These are phyloP conservation scores for Monoplex corrugatus DNA, from an alignment of 2,888 invertebrate species.

Conservation along the genomic window DNA sequence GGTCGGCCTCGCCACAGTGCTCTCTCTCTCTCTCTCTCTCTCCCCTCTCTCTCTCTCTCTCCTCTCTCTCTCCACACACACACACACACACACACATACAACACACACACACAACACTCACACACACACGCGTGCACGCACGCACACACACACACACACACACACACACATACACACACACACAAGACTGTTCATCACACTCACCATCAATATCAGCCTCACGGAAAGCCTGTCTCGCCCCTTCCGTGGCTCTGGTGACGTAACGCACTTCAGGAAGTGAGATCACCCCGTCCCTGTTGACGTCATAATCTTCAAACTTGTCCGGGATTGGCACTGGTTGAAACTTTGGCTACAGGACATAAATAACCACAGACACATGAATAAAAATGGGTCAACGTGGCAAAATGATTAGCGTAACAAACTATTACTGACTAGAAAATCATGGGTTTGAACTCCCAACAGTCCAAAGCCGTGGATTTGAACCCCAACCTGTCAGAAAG, in stretches of 20 bases:
- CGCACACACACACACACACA: no score
- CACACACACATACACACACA: background rate
- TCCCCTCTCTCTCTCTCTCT: no score
- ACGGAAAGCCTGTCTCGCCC: constrained; percentile 31
- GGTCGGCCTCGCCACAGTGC: no score
- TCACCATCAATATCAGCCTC: constrained; percentile 39
- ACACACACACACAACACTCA: no score
- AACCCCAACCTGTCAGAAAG: no score
- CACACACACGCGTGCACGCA: no score
- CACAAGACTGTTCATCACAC: background rate
- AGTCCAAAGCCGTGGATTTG: no score
- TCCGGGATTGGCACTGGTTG: constrained; percentile 43
- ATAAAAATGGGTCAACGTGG: no score
- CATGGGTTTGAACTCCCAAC: no score
- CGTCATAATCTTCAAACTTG: constrained; percentile 44
- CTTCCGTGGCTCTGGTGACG: constrained; percentile 43
- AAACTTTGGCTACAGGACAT: constrained; percentile 38
- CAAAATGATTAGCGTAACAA: no score
- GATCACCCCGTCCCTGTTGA: constrained; percentile 43
- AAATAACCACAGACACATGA: no score
- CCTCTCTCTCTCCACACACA: background rate
- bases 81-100: no score
- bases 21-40: background rate
- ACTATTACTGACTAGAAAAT: background rate
- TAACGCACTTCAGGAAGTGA: constrained; percentile 38